Evolutionary conservation across 2,888 invertebrate species (phyloP).

Genomic region (Odontocolon sp.): DNA sequence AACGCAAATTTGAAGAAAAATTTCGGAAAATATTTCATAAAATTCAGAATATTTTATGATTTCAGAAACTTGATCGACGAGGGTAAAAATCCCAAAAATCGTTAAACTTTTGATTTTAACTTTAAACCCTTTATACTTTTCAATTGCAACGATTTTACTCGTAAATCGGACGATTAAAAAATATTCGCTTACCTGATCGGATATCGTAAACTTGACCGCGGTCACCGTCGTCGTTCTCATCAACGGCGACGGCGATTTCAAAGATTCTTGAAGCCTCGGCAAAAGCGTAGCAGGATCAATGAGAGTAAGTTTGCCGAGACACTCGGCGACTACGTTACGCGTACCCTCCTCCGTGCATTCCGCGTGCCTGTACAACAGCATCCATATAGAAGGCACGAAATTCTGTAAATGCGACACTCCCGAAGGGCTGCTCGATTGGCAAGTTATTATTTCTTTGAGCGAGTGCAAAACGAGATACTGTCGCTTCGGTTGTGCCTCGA

Average conservation of each 20-base stretch:
- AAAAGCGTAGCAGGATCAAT: slow-evolving; percentile 94
- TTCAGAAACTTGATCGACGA: too few relatives aligned
- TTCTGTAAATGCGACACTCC: slow-evolving; percentile 83
- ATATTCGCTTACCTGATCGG: slow-evolving; percentile 88
- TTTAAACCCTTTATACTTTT: too few relatives aligned
- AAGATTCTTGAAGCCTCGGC: slow-evolving; percentile 92
- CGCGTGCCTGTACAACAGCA: slow-evolving; percentile 95
- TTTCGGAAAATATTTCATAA: too few relatives aligned
- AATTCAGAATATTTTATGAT: too few relatives aligned
- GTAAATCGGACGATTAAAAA: background rate
- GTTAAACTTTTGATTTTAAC: too few relatives aligned
- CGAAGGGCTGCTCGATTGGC: slow-evolving; percentile 83
- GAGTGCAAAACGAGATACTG: slow-evolving; percentile 98
- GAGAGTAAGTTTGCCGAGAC: slow-evolving; percentile 96
- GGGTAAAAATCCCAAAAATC: too few relatives aligned
- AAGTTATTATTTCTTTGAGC: slow-evolving; percentile 92
- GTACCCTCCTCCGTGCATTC: slow-evolving; percentile 99
- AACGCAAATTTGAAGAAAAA: too few relatives aligned
- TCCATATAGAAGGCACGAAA: slow-evolving; percentile 95
- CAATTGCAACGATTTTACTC: too few relatives aligned
- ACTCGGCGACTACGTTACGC: slow-evolving; percentile 99
- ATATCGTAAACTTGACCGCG: slow-evolving; percentile 99
- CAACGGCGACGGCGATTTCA: slow-evolving; percentile 90
- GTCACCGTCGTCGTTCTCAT: slow-evolving; percentile 98
- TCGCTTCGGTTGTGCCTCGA: slow-evolving; percentile 95